Conservation (phyloP, 2,888 invertebrate species). For the Diplolepis rosae region DNA sequence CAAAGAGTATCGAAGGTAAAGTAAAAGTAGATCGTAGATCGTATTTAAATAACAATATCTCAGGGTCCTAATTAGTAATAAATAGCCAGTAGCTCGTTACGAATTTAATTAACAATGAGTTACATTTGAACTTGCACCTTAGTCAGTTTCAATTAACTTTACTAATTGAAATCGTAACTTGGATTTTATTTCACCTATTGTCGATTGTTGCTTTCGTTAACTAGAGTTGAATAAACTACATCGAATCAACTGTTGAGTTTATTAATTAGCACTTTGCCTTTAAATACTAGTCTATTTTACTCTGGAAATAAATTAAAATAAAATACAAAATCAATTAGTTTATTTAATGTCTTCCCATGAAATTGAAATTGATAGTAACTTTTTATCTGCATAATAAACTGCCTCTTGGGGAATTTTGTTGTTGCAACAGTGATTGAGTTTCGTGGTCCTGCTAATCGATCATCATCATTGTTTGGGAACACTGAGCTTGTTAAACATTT, state of each 20-base stretch:
- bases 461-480: slow-evolving; percentile 10
- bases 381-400: too few species aligned
- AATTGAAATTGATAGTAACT: too few species aligned
- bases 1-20: not conserved
- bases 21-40: not conserved
- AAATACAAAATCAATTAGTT: too few species aligned
- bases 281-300: too few species aligned
- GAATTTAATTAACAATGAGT: slow-evolving; percentile 25
- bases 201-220: slow-evolving; percentile 11
- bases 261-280: too few species aligned
- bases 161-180: slow-evolving; percentile 31
- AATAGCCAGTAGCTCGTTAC: slow-evolving; percentile 7
- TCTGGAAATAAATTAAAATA: too few species aligned
- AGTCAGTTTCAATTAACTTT: slow-evolving; percentile 20
- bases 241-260: too few species aligned
- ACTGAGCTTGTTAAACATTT: not conserved
- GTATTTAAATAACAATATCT: slow-evolving; percentile 9
- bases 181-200: slow-evolving; percentile 22
- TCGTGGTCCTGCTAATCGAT: not conserved
- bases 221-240: not conserved
- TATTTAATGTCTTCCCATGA: too few species aligned
- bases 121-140: slow-evolving; percentile 16
- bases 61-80: slow-evolving; percentile 11
- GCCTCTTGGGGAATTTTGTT: too few species aligned
- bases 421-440: not conserved